phyloP scores from a whole-genome alignment of 1,140 invertebrate genomes.

The Zaprionus ornatus region DNA sequence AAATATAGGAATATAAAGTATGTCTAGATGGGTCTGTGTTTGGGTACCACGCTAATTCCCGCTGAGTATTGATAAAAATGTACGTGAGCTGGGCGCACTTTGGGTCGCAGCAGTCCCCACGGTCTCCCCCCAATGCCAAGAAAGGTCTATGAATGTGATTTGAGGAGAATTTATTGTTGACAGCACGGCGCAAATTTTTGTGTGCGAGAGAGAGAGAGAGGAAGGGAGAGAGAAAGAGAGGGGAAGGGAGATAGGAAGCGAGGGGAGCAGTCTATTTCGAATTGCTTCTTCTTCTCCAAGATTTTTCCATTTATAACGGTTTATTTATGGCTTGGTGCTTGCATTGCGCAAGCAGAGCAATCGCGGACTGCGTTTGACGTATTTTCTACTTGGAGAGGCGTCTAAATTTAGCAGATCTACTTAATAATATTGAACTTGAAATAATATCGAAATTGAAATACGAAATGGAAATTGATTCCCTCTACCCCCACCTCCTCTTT shows the following conservation, averaged over 20 bases:
- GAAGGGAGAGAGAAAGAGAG: neutral
- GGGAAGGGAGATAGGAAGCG: neutral
- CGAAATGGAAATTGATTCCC: neutral
- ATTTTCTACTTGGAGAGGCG: neutral
- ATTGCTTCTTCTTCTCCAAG: constrained; percentile 1
- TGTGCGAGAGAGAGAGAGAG: neutral
- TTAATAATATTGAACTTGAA: neutral
- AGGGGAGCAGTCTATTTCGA: neutral
- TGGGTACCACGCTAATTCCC: constrained; percentile 22
- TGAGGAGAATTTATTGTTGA: constrained; percentile 61
- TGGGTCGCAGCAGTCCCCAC: neutral
- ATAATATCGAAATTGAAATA: constrained; percentile 3
- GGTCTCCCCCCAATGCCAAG: neutral
- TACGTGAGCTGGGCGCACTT: constrained; percentile 52
- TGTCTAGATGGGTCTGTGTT: neutral
- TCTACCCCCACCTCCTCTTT: too few species aligned
- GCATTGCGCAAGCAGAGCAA: constrained; percentile 6
- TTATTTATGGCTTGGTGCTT: constrained; percentile 63
- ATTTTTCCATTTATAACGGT: constrained; percentile 60
- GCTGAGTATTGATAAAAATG: constrained; percentile 59
- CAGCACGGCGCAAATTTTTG: constrained; percentile 29
- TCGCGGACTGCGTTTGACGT: constrained; percentile 5
- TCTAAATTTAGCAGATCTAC: constrained; percentile 38
- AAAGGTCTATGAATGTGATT: constrained; percentile 40
- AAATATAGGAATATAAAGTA: neutral